Evolutionary conservation across 2,888 invertebrate species (phyloP).

Genomic region (Periphyllus acericola): DNA sequence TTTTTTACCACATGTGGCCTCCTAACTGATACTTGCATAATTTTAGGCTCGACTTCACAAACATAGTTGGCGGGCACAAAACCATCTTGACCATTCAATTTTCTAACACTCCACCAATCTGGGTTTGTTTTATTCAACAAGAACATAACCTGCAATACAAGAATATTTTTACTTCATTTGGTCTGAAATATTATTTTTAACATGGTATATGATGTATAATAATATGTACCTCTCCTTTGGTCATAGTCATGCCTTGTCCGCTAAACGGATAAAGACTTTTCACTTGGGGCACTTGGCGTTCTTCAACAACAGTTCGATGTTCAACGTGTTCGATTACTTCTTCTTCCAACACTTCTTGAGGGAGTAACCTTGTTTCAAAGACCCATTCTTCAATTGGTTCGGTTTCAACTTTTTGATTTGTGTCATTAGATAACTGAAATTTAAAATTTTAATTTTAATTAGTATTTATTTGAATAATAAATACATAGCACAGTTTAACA

Average conservation of each 20-base stretch:
- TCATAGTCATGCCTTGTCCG: constrained; percentile 91
- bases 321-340: constrained; percentile 87
- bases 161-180: neutral
- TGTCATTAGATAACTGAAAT: constrained; percentile 72
- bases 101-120: constrained; percentile 99
- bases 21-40: constrained; percentile 84
- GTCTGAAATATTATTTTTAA: constrained; percentile 1
- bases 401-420: constrained; percentile 70
- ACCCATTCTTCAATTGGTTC: constrained; percentile 76
- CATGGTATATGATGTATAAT: neutral
- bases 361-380: constrained; percentile 83
- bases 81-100: constrained; percentile 90
- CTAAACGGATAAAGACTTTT: constrained; percentile 88
- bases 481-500: neutral
- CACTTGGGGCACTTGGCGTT: constrained; percentile 87
- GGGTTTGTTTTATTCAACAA: constrained; percentile 93
- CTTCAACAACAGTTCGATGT: constrained; percentile 86
- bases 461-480: neutral
- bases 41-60: constrained; percentile 87
- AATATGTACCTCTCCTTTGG: constrained; percentile 82
- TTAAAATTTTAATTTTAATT: neutral
- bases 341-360: constrained; percentile 93
- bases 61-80: constrained; percentile 99
- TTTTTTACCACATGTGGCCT: constrained; percentile 85
- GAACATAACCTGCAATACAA: constrained; percentile 76